Percentiles rank a stretch among this genome's conserved stretches.
phyloP scores from a whole-genome alignment of 2,888 invertebrate species.

The Sturmia bella region DNA sequence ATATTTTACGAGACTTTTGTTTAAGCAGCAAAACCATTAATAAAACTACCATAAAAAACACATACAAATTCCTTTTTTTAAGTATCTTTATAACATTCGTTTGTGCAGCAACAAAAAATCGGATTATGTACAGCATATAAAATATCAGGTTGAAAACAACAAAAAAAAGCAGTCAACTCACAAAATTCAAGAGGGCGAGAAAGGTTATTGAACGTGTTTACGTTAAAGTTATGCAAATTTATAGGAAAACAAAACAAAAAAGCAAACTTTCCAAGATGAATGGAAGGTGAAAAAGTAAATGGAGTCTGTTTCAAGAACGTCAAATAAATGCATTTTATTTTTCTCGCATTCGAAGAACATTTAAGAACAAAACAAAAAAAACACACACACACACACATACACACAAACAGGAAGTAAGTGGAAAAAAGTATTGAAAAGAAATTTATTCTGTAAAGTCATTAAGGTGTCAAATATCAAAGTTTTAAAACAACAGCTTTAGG shows the following conservation, averaged over 20 bases:
- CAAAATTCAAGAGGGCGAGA: constrained; percentile 44
- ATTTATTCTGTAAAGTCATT: constrained; percentile 43
- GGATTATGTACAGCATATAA: constrained; percentile 22
- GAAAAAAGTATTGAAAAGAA: constrained; percentile 21
- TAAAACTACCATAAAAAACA: constrained; percentile 66
- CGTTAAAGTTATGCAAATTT: constrained; percentile 68
- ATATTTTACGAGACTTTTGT: constrained; percentile 65
- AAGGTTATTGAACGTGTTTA: constrained; percentile 70
- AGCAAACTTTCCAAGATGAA: constrained; percentile 30
- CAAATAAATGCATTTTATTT: constrained; percentile 37
- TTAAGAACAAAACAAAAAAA: neutral
- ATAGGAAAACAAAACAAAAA: constrained; percentile 21
- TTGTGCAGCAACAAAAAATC: constrained; percentile 36
- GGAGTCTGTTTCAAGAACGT: constrained; percentile 20
- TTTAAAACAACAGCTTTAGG: neutral
- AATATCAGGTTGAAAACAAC: constrained; percentile 23
- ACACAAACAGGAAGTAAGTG: neutral
- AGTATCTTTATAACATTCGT: constrained; percentile 45
- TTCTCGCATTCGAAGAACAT: neutral
- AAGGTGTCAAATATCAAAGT: constrained; percentile 35
- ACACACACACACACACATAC: too few relatives aligned
- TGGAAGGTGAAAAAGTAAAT: constrained; percentile 51
- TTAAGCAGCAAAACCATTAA: constrained; percentile 66
- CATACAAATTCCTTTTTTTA: constrained; percentile 8
- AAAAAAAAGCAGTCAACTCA: constrained; percentile 8